These are phyloP conservation scores for Otus sunia DNA, from an alignment of 2,113 vertebrate genomes.

Conservation along the genomic window DNA sequence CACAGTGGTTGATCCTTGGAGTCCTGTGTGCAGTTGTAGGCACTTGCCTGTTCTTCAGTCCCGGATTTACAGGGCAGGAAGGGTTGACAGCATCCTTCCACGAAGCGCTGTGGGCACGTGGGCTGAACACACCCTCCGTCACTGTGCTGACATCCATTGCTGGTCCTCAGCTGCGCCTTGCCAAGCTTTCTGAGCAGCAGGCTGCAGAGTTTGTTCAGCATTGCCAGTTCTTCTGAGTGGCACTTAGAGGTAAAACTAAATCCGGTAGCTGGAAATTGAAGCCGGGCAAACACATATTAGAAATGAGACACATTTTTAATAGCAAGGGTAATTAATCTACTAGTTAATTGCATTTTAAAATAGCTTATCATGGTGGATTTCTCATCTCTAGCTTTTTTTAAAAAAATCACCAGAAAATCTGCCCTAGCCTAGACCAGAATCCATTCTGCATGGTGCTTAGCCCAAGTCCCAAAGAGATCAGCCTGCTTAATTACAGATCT, in stretches of 20 bases:
- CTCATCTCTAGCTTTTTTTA: not conserved
- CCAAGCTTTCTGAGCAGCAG: too few relatives aligned
- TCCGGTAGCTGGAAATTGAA: not conserved
- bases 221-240: not conserved
- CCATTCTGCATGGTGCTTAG: not conserved
- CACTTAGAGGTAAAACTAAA: not conserved
- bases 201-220: not conserved
- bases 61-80: not conserved
- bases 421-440: not conserved
- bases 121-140: fast-evolving
- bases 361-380: not conserved
- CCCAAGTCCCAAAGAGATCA: not conserved
- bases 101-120: fast-evolving
- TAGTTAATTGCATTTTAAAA: not conserved
- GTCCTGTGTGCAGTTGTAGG: not conserved
- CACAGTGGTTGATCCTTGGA: fast-evolving
- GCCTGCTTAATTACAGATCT: not conserved
- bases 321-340: not conserved
- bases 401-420: not conserved
- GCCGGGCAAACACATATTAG: not conserved
- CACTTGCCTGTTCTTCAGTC: not conserved
- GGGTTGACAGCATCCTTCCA: too few relatives aligned
- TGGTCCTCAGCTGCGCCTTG: fast-evolving
- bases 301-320: not conserved
- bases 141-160: not conserved